Conservation (phyloP, 2,888 invertebrate genomes). For the Stenoptilia bipunctidactyla region DNA sequence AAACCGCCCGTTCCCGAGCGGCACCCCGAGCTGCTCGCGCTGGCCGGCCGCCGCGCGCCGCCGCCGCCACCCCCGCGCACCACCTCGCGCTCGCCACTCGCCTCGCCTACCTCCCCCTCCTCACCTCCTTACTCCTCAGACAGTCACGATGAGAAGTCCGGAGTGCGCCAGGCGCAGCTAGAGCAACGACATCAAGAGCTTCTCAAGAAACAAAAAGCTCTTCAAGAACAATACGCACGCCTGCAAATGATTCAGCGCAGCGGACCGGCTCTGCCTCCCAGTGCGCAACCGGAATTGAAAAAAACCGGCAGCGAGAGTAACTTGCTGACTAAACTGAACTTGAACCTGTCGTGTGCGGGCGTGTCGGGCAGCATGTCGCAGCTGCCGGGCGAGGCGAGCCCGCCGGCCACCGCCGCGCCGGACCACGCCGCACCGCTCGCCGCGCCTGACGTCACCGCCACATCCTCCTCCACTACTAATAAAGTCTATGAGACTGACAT, state of each 20-base stretch:
- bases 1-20: constrained; percentile 89
- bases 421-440: constrained; percentile 37
- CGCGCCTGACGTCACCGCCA: constrained; percentile 22
- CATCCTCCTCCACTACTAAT: constrained; percentile 73
- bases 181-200: constrained; percentile 92
- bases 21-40: constrained; percentile 81
- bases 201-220: constrained; percentile 86
- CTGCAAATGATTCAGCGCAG: constrained; percentile 89
- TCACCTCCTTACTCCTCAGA: constrained; percentile 65
- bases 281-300: constrained; percentile 78
- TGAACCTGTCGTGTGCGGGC: constrained; percentile 70
- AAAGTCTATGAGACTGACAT: constrained; percentile 95
- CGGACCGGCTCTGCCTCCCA: constrained; percentile 74
- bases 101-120: constrained; percentile 84
- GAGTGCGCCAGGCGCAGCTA: constrained; percentile 77
- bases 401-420: constrained; percentile 1
- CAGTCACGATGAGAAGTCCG: constrained; percentile 22
- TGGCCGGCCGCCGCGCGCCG: constrained; percentile 79
- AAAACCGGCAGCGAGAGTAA: constrained; percentile 93
- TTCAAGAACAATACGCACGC: constrained; percentile 93
- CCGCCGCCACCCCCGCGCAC: constrained; percentile 94
- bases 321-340: constrained; percentile 84
- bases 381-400: constrained; percentile 25
- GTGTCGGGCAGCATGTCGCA: constrained; percentile 58
- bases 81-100: constrained; percentile 88